These are phyloP conservation scores for Crenichthys baileyi DNA, from an alignment of 2,797 vertebrate genomes.

Conservation along the genomic window DNA sequence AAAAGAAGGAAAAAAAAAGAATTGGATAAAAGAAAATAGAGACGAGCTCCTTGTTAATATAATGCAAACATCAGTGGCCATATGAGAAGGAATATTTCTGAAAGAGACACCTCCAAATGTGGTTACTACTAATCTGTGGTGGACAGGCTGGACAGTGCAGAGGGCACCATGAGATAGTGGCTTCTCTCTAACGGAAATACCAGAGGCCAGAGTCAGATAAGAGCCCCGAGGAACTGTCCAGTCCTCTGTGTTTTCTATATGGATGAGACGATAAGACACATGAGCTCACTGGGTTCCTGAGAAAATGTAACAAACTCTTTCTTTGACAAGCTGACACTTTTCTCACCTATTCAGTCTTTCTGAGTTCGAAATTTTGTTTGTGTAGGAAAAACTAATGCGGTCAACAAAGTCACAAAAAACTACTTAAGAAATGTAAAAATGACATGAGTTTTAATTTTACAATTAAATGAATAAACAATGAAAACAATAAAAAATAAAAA, in stretches of 20 bases:
- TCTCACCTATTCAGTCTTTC: not conserved
- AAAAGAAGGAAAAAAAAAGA: not conserved
- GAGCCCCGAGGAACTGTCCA: slow-evolving; percentile 48
- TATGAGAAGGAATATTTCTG: not conserved
- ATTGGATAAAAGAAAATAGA: not conserved
- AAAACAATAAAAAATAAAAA: too few relatives aligned
- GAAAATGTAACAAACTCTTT: slow-evolving; percentile 44
- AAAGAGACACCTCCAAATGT: not conserved
- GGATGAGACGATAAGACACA: slow-evolving; percentile 47
- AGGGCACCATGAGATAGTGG: slow-evolving; percentile 67
- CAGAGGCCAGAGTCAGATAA: slow-evolving; percentile 74
- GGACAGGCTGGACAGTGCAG: slow-evolving; percentile 52
- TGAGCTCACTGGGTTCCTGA: slow-evolving; percentile 40
- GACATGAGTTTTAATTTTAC: not conserved
- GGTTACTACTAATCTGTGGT: slow-evolving; percentile 71
- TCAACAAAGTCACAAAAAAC: not conserved
- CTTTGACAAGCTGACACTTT: not conserved
- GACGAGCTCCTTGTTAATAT: not conserved
- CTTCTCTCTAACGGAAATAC: slow-evolving; percentile 73
- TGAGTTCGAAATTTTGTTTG: not conserved
- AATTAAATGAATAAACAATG: not conserved
- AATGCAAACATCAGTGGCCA: not conserved
- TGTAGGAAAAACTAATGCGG: not conserved
- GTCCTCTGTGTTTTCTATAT: slow-evolving; percentile 24
- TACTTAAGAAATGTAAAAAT: not conserved